phyloP scores from a whole-genome alignment of 2,113 vertebrate species.

The Sylvietta virens region DNA sequence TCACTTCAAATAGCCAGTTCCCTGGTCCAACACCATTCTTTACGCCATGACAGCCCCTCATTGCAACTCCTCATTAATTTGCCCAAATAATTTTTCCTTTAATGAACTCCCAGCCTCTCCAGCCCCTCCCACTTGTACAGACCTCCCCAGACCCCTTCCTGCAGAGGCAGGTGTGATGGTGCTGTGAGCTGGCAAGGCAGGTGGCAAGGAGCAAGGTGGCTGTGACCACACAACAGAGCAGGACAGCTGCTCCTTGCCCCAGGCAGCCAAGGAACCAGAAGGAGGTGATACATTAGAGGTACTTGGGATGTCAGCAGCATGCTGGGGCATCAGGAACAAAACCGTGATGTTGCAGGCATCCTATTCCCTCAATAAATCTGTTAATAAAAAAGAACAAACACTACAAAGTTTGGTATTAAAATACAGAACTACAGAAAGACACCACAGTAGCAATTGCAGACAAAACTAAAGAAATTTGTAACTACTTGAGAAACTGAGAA shows the following conservation, averaged over 20 bases:
- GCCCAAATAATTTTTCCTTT: neutral
- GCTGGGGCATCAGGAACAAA: neutral
- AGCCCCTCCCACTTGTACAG: neutral
- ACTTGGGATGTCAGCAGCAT: neutral
- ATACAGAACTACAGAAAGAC: neutral
- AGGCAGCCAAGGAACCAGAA: neutral
- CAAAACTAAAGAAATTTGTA: neutral
- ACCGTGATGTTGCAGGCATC: neutral
- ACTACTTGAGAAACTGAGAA: neutral
- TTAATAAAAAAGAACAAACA: neutral
- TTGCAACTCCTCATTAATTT: neutral
- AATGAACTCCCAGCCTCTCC: neutral
- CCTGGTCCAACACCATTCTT: neutral
- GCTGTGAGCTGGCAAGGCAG: neutral
- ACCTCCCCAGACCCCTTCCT: neutral
- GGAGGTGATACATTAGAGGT: neutral
- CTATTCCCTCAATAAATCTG: neutral
- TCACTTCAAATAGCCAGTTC: neutral
- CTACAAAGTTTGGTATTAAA: neutral
- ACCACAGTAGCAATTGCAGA: neutral
- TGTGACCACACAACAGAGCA: rapidly evolving
- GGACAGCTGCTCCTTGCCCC: neutral
- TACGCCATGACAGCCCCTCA: rapidly evolving
- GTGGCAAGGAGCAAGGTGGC: neutral
- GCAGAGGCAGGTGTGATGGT: neutral